Conservation (phyloP, 2,888 invertebrate species). For the Deroplatys truncata region DNA sequence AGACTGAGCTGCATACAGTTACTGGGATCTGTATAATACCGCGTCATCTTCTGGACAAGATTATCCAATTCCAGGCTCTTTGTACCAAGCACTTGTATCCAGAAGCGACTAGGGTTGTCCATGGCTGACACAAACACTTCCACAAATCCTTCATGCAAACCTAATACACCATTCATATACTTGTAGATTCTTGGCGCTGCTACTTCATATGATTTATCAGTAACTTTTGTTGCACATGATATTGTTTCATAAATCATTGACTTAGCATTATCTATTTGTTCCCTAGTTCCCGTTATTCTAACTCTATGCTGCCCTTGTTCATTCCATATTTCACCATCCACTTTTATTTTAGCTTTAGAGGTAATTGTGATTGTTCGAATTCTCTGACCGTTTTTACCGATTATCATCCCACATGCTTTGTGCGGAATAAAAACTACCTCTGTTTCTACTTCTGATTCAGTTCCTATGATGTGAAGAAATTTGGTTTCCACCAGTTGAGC, state of each 20-base stretch:
- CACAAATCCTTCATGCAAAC: constrained; percentile 54
- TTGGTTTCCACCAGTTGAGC: background rate
- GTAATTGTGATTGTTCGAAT: background rate
- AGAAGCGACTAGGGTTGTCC: constrained; percentile 73
- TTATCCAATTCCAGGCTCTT: constrained; percentile 72
- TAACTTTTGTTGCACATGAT: background rate
- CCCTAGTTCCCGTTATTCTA: background rate
- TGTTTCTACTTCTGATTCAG: background rate
- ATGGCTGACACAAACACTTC: constrained; percentile 86
- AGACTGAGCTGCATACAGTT: constrained; percentile 57
- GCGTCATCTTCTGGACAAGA: constrained; percentile 76
- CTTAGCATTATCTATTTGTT: background rate
- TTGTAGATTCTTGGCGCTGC: no score
- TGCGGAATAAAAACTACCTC: background rate
- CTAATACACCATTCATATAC: background rate
- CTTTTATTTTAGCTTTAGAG: background rate
- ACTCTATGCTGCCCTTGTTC: background rate
- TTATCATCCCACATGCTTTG: background rate
- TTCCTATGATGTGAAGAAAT: background rate
- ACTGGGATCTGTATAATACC: constrained; percentile 64
- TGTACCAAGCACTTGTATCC: constrained; percentile 63
- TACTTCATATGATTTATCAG: background rate
- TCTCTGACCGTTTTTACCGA: background rate
- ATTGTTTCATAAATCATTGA: background rate
- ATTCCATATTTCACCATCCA: background rate